Percentiles rank a stretch among this genome's conserved stretches.
These are phyloP conservation scores for Sciurus vulgaris DNA, from an alignment of 2,797 vertebrate genomes.

Conservation along the genomic window DNA sequence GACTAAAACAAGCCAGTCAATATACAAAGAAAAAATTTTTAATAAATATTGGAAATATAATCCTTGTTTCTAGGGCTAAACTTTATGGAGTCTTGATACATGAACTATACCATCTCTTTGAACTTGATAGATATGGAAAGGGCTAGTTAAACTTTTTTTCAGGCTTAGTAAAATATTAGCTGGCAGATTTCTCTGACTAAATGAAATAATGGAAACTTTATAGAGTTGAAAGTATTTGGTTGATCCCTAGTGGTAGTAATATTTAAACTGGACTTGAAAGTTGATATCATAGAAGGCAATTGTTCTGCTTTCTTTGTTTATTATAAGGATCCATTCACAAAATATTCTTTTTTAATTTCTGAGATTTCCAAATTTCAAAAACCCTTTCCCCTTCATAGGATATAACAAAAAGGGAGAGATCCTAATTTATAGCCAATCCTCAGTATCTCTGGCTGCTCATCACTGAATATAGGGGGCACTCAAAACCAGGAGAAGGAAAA, in stretches of 20 bases:
- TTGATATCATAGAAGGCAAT: constrained; percentile 31
- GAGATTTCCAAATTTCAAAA: constrained; percentile 33
- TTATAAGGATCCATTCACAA: constrained; percentile 35
- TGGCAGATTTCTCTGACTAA: constrained; percentile 73
- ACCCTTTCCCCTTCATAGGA: background rate
- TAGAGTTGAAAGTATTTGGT: constrained; percentile 55
- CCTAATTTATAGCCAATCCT: background rate
- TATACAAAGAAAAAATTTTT: constrained; percentile 50
- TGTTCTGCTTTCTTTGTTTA: constrained; percentile 62
- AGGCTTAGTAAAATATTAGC: constrained; percentile 54
- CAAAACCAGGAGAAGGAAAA: background rate
- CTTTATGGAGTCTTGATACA: constrained; percentile 62
- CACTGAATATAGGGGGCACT: background rate
- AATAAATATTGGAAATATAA: constrained; percentile 66
- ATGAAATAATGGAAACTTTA: constrained; percentile 80
- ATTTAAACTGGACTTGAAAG: constrained; percentile 63
- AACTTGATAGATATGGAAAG: constrained; percentile 72
- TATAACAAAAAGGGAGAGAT: background rate
- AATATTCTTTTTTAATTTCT: constrained; percentile 13
- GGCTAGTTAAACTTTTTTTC: constrained; percentile 69
- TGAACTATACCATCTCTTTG: constrained; percentile 68
- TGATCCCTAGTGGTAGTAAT: constrained; percentile 35
- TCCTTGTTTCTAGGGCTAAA: constrained; percentile 52
- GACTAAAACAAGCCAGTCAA: constrained; percentile 13
- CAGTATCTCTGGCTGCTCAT: background rate